Evolutionary conservation across 2,797 vertebrate species (phyloP), one percentile per base, ranked within the genome.

Genomic region (Rhadinocentrus ornatus): DNA sequence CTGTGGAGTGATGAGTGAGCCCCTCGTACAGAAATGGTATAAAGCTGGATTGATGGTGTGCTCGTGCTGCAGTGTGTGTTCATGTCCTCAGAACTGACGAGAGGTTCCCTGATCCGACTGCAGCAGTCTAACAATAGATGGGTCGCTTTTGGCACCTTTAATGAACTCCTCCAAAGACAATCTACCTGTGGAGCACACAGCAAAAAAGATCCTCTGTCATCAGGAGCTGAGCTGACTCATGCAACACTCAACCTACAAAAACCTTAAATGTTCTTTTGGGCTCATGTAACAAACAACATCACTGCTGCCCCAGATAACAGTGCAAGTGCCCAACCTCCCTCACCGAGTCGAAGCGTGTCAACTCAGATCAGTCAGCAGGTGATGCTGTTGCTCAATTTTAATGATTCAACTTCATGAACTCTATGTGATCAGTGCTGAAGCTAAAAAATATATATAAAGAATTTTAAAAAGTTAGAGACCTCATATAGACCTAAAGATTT

Each of bases 141-240:
- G 98, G 91, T 99, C 98, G 0, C 97, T 99, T 90, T 99, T 99
- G 93, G 98, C 98, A 77, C 98, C 98, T 92, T 94, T 95, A 90
- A 99, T 99, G 93, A 99, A 99, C 90, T 99, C 98, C 89, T 99
- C 97, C 94, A 99, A 91, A 18, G 98, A 99, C 75, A 99, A 93
- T 79, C 96, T 95, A 72, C 98, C 98, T 99, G 94, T 55, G 62
- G 71, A 86, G 79, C 39, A 59, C 20, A 73, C 58, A 58, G 20
- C 6, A 13, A 27, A 71, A 55, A 66, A 22, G 60, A 52, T 27
- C 15, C 13, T 39, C 39, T 22, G 39, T 74, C 55, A 73, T 0
- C 24, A 24, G 24, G 1, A 54, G 57, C 15, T 2, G 8, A 55
- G 58, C 2, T 67, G 74, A 80, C 6, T 80, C 56, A 69, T 6